A percentile compares a stretch with the other conserved stretches of the same genome.
These are phyloP conservation scores for Diaprepes abbreviatus DNA, from an alignment of 2,888 invertebrate genomes.

Conservation along the genomic window DNA sequence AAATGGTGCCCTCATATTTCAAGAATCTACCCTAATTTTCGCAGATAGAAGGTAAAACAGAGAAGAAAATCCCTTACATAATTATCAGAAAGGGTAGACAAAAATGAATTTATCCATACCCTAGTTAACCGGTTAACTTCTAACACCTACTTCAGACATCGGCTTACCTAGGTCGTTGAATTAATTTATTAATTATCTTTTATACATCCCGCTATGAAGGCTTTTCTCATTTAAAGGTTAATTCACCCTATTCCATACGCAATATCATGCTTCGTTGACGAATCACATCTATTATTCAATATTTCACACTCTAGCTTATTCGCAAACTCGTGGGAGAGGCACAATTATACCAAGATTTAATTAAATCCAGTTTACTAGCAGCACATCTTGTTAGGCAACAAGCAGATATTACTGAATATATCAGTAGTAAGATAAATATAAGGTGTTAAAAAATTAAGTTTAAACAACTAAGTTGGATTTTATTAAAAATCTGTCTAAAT, in stretches of 20 bases:
- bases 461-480: too few relatives aligned
- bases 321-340: slow-evolving; percentile 37
- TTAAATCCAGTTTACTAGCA: slow-evolving; percentile 12
- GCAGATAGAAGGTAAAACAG: too few relatives aligned
- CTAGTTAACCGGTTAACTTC: neutral
- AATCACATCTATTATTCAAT: slow-evolving; percentile 44
- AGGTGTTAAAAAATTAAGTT: neutral
- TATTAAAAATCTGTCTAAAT: too few relatives aligned
- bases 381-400: slow-evolving; percentile 18
- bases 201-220: neutral
- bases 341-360: slow-evolving; percentile 29
- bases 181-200: slow-evolving; percentile 23
- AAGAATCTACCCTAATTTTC: too few relatives aligned
- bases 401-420: slow-evolving; percentile 12
- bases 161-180: slow-evolving; percentile 6
- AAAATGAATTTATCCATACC: neutral
- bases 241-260: slow-evolving; percentile 31
- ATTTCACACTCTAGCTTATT: slow-evolving; percentile 38
- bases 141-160: slow-evolving; percentile 10
- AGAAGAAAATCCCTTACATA: neutral
- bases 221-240: neutral
- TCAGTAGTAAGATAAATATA: neutral
- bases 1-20: too few relatives aligned
- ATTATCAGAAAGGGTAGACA: neutral
- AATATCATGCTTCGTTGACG: slow-evolving; percentile 36